Conservation (phyloP, 2,113 vertebrate genomes). For the Sturnira hondurensis region DNA sequence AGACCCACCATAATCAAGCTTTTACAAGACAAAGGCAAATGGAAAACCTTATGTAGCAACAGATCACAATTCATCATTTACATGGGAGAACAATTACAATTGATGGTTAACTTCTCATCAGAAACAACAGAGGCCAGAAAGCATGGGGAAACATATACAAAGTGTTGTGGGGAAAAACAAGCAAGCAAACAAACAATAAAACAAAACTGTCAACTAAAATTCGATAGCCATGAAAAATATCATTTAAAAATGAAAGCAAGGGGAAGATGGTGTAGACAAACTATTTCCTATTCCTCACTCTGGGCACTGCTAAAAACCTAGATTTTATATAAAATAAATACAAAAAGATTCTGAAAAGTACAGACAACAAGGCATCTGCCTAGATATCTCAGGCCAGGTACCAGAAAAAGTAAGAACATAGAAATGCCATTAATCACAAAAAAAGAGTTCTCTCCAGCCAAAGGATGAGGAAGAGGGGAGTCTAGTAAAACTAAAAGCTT, state of each 20-base stretch:
- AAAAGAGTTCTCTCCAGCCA: background rate
- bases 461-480: background rate
- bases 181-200: background rate
- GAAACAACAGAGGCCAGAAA: background rate
- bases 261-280: background rate
- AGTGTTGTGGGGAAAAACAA: background rate
- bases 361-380: background rate
- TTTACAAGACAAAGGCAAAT: background rate
- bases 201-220: background rate
- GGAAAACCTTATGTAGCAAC: background rate
- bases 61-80: background rate
- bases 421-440: background rate
- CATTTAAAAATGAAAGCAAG: background rate
- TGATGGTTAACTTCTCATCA: background rate
- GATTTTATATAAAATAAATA: background rate
- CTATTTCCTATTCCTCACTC: background rate
- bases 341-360: background rate
- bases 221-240: background rate
- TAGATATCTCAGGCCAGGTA: background rate
- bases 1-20: background rate
- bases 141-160: background rate
- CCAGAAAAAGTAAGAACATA: background rate
- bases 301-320: background rate
- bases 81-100: background rate
- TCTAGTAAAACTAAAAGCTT: background rate